A percentile compares a stretch with the other conserved stretches of the same genome.
phyloP scores from a whole-genome alignment of 2,888 invertebrate genomes.

The Onthophagus sagittarius region DNA sequence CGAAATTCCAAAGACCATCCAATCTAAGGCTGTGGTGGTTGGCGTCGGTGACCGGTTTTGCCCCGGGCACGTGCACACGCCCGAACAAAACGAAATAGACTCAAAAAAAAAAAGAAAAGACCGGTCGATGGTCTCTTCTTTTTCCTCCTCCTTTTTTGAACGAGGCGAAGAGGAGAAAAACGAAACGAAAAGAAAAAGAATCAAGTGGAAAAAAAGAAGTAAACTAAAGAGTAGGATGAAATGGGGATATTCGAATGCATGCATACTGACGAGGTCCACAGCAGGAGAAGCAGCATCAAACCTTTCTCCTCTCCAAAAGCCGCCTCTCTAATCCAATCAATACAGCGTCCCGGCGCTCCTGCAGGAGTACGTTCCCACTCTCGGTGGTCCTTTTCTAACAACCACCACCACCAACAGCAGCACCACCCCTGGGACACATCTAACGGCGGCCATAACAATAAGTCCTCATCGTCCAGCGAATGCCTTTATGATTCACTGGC shows the following conservation, averaged over 20 bases:
- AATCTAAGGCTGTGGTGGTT: not conserved
- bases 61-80: not conserved
- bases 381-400: not conserved
- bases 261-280: not conserved
- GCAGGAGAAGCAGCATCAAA: not conserved
- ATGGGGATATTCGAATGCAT: not conserved
- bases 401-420: not conserved
- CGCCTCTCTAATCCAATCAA: not conserved
- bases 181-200: not conserved
- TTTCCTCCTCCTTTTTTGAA: not conserved
- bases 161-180: no score
- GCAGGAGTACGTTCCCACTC: not conserved
- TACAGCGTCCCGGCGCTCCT: not conserved
- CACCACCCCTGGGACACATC: not conserved
- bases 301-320: not conserved
- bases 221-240: not conserved
- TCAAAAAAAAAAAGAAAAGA: not conserved
- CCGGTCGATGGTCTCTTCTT: not conserved
- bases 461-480: not conserved
- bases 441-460: not conserved
- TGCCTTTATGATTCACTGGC: not conserved
- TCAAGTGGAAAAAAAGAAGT: not conserved
- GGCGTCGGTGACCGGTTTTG: not conserved
- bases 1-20: not conserved
- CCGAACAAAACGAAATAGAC: not conserved